phyloP scores from a whole-genome alignment of 2,113 vertebrate species.

The Lagopus leucura region DNA sequence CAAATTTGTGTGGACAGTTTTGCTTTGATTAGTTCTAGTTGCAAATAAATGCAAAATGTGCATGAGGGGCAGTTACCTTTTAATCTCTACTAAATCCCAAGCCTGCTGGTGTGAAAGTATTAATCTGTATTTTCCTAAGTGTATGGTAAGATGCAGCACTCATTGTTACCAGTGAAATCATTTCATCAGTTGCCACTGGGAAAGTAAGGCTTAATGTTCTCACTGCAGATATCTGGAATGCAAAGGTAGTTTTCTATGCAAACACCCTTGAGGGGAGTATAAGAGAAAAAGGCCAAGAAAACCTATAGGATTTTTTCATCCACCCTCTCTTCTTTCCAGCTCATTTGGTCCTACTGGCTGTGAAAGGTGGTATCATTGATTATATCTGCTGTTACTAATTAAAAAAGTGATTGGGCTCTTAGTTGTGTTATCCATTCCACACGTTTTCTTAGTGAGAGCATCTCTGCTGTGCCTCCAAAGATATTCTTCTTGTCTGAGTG shows the following conservation, averaged over 20 bases:
- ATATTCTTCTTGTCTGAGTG: neutral
- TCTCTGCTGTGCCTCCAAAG: neutral
- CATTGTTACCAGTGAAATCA: neutral
- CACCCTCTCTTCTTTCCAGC: neutral
- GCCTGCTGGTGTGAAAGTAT: neutral
- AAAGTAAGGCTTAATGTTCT: neutral
- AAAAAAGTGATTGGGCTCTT: neutral
- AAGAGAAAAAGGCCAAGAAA: neutral
- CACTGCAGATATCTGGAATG: neutral
- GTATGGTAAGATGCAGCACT: neutral
- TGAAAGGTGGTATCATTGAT: neutral
- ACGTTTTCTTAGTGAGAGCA: fast-evolving
- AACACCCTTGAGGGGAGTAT: neutral
- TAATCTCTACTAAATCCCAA: slow-evolving; percentile 1
- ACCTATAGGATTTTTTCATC: neutral
- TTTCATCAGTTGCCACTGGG: neutral
- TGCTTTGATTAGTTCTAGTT: slow-evolving; percentile 18
- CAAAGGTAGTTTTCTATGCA: neutral
- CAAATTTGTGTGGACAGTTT: neutral
- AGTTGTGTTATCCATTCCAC: neutral
- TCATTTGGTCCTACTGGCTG: neutral
- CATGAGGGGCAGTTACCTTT: neutral
- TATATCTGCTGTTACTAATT: neutral
- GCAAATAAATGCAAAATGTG: neutral
- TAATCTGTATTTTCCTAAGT: neutral